Base-by-base conservation (phyloP, 2,797 vertebrate genomes). In the Sebastes taczanowskii region DNA sequence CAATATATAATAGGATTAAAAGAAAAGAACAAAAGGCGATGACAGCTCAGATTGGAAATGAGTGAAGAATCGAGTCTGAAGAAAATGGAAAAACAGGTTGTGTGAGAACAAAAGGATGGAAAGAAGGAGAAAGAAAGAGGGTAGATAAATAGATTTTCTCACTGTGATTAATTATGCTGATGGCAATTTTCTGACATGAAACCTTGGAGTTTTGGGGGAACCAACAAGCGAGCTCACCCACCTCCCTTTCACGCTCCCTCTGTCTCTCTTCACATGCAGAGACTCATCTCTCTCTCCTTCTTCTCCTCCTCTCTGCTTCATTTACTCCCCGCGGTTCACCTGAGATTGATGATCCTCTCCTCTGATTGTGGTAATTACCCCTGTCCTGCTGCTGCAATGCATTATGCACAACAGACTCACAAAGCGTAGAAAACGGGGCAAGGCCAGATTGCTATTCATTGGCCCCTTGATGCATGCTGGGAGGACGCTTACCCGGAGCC, bases 361-460 rank as follows among this genome's bases (percentile, higher is more conserved):
- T 95, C 92, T 95, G 96, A 97, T 96, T 96, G 94, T 85, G 65
- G 74, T 96, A 96, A 97, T 97, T 96, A 96, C 88, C 88, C 91
- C 83, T 91, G 91, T 91, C 95, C 93, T 94, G 94, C 93, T 94
- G 95, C 93, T 95, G 86, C 86, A 77, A 91, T 92, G 78, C 90
- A 95, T 95, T 95, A 95, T 91, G 92, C 93, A 96, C 86, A 94
- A 95, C 94, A 94, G 92, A 95, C 80, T 83, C 84, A 80, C 84
- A 92, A 52, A 86, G 90, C 86, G 58, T 86, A 71, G 77, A 77
- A 42, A 42, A 64, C 83, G 65, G 90, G 83, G 90, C 69, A 81
- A 85, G 90, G 88, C 91, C 90, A 89, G 84, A 89, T 91, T 82
- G 60, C 82, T 74, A 81, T 92, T 90, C 78, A 88, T 68, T 56